A percentile compares a stretch with the other conserved stretches of the same genome.
Evolutionary conservation across 2,113 vertebrate species (phyloP).

Genomic region (Forbesichthys papilliferus): DNA sequence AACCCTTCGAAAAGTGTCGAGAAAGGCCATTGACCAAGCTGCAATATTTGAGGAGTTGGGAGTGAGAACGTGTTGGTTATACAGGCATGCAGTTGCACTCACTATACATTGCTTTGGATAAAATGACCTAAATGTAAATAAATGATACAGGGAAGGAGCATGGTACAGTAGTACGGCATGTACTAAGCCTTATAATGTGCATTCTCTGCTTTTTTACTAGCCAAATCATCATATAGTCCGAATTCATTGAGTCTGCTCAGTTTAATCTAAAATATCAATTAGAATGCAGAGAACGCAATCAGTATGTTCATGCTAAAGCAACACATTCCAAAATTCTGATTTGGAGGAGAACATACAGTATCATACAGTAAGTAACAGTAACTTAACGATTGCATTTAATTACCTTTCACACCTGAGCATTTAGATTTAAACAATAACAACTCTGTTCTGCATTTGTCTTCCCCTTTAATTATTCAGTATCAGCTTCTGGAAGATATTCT

Average conservation of each 20-base stretch:
- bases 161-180: too few species aligned
- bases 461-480: slow-evolving; percentile 73
- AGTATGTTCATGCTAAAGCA: slow-evolving; percentile 62
- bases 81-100: neutral
- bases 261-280: slow-evolving; percentile 49
- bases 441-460: slow-evolving; percentile 64
- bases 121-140: neutral
- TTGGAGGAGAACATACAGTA: slow-evolving; percentile 18
- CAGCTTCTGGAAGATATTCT: slow-evolving; percentile 60
- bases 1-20: neutral
- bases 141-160: neutral
- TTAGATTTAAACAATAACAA: slow-evolving; percentile 59
- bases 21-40: too few species aligned
- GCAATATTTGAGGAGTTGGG: neutral
- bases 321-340: slow-evolving; percentile 61
- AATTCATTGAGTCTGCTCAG: slow-evolving; percentile 18
- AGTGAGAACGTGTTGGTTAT: neutral
- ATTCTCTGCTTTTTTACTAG: too few species aligned
- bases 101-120: neutral
- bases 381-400: slow-evolving; percentile 69
- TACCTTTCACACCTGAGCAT: slow-evolving; percentile 73
- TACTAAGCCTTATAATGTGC: too few species aligned
- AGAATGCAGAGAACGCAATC: slow-evolving; percentile 43
- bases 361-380: slow-evolving; percentile 20
- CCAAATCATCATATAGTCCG: too few species aligned